Evolutionary conservation across 2,797 vertebrate genomes (phyloP).

Genomic region (Todus mexicanus): DNA sequence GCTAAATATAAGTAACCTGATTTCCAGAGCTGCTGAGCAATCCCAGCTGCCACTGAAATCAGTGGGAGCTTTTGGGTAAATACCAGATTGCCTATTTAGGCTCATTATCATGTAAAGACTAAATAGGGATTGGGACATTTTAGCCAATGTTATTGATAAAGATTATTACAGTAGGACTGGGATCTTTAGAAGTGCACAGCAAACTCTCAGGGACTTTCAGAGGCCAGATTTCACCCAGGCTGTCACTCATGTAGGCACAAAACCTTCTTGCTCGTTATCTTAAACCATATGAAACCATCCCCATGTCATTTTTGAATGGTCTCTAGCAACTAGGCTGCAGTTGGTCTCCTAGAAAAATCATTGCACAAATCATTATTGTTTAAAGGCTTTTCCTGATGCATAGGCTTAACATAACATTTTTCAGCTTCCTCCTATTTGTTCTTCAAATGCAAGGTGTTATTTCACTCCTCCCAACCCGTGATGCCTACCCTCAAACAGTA

Average conservation of each 20-base stretch:
- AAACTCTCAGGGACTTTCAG: neutral
- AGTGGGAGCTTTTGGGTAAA: slow-evolving; percentile 33
- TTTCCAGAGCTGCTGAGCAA: slow-evolving; percentile 45
- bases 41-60: slow-evolving; percentile 41
- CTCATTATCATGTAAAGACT: neutral
- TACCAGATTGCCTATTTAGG: slow-evolving; percentile 17
- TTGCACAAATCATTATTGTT: neutral
- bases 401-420: neutral
- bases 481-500: neutral
- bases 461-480: neutral
- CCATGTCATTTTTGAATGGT: neutral
- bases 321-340: neutral
- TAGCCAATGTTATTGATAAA: neutral
- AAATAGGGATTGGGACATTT: neutral
- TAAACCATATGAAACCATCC: neutral
- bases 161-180: neutral
- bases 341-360: neutral
- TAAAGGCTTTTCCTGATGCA: neutral
- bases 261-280: neutral
- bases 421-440: neutral
- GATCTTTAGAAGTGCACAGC: neutral
- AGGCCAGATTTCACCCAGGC: neutral
- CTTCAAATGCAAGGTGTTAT: neutral
- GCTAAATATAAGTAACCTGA: slow-evolving; percentile 41
- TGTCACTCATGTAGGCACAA: neutral